These are phyloP conservation scores for Pantelozetes paolii DNA, from an alignment of 2,888 invertebrate species.

Conservation along the genomic window DNA sequence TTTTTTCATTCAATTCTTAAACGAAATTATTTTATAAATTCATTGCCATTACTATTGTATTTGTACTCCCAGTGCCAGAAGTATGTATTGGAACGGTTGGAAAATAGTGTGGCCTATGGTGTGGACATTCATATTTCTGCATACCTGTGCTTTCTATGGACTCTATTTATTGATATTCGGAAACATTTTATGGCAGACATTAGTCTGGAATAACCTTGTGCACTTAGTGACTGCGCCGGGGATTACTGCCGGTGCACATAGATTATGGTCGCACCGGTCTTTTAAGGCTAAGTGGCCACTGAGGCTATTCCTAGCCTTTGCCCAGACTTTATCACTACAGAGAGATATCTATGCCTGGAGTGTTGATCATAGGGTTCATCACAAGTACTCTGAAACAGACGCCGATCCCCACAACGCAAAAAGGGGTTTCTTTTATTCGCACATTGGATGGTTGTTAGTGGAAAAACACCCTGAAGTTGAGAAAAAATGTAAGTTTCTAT, in stretches of 20 bases:
- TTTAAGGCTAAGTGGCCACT: slow-evolving; percentile 85
- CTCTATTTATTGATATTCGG: slow-evolving; percentile 45
- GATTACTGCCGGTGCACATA: slow-evolving; percentile 88
- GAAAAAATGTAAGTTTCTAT: slow-evolving; percentile 49
- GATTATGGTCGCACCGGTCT: slow-evolving; percentile 85
- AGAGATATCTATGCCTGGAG: slow-evolving; percentile 53
- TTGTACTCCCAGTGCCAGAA: background rate
- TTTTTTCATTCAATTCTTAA: background rate
- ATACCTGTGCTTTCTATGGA: slow-evolving; percentile 44
- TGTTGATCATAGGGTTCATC: slow-evolving; percentile 53
- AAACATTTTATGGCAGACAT: slow-evolving; percentile 45
- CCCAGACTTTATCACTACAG: slow-evolving; percentile 68
- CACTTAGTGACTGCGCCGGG: slow-evolving; percentile 67
- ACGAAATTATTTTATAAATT: no score
- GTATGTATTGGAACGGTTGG: slow-evolving; percentile 15
- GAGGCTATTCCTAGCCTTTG: slow-evolving; percentile 68
- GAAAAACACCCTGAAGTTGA: slow-evolving; percentile 48
- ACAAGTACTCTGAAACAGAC: slow-evolving; percentile 51
- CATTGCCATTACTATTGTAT: no score
- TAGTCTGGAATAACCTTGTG: slow-evolving; percentile 46
- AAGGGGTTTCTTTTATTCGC: slow-evolving; percentile 46
- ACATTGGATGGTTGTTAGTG: slow-evolving; percentile 45
- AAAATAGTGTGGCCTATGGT: slow-evolving; percentile 47
- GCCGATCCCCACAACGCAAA: slow-evolving; percentile 47
- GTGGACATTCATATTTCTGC: slow-evolving; percentile 44